Conservation (phyloP, 2,797 vertebrate genomes). For the Huso huso region DNA sequence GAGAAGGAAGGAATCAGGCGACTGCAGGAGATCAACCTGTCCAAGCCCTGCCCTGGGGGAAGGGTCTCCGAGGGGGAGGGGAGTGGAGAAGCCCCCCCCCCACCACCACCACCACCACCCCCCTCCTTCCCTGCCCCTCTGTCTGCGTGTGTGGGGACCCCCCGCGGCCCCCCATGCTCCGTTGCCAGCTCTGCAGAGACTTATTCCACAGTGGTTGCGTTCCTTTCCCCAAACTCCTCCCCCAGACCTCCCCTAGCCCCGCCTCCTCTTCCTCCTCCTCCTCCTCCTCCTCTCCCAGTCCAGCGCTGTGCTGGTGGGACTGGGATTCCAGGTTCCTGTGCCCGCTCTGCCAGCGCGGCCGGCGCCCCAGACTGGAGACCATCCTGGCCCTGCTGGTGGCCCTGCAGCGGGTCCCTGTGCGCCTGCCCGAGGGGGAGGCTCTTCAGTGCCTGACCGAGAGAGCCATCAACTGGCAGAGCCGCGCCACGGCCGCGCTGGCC, state of each 20-base stretch:
- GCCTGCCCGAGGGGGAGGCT: conserved; percentile 83
- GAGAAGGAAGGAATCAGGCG: conserved; percentile 82
- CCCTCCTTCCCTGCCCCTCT: conserved; percentile 43
- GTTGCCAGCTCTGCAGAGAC: conserved; percentile 89
- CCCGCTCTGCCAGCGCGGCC: conserved; percentile 82
- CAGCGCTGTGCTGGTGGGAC: conserved; percentile 84
- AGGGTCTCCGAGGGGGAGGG: too few species aligned
- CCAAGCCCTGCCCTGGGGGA: conserved; percentile 50
- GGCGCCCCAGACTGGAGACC: conserved; percentile 82
- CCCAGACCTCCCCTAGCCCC: conserved; percentile 42
- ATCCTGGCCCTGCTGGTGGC: conserved; percentile 86
- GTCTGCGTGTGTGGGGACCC: conserved; percentile 14
- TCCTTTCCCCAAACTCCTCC: conserved; percentile 66
- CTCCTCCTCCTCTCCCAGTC: conserved; percentile 16
- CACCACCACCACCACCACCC: too few species aligned
- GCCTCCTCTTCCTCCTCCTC: too few species aligned
- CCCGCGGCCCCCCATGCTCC: conserved; percentile 61
- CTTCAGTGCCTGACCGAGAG: conserved; percentile 90
- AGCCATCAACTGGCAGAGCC: conserved; percentile 89
- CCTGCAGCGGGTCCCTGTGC: too few species aligned
- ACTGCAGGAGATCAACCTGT: conserved; percentile 68
- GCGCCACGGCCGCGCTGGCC: conserved; percentile 79
- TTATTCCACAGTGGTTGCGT: conserved; percentile 89
- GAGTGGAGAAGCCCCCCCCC: too few species aligned
- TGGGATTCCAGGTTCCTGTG: conserved; percentile 90